Percentiles rank a stretch among this genome's conserved stretches.
These are phyloP conservation scores for Callocephalon fimbriatum DNA, from an alignment of 2,113 vertebrate genomes.

Conservation along the genomic window DNA sequence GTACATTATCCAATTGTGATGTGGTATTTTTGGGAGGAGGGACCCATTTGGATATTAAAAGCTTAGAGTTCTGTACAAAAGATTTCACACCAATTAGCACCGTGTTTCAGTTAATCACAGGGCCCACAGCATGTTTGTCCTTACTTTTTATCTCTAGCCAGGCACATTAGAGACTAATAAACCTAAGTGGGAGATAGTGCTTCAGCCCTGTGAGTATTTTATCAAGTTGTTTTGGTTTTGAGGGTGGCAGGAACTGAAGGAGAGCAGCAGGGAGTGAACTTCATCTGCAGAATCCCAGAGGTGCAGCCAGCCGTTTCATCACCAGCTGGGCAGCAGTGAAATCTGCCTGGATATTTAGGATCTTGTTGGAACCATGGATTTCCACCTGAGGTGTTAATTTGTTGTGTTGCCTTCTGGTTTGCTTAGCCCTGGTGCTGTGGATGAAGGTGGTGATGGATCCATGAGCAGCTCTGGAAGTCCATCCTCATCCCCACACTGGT, in stretches of 20 bases:
- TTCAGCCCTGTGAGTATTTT: neutral
- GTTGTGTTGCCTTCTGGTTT: neutral
- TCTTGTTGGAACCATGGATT: neutral
- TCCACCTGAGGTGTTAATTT: accelerated
- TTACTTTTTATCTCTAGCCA: neutral
- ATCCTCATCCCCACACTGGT: neutral
- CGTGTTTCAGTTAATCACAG: accelerated
- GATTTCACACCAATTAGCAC: neutral
- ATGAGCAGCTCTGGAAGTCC: accelerated
- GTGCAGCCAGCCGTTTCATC: neutral
- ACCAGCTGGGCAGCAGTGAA: accelerated
- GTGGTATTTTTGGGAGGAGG: neutral
- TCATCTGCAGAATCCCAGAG: neutral
- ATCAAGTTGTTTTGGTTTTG: accelerated
- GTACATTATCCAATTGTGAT: neutral
- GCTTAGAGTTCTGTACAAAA: neutral
- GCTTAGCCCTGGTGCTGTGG: accelerated
- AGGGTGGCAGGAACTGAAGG: neutral
- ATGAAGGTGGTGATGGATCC: neutral
- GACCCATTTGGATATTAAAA: neutral
- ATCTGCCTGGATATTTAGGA: neutral
- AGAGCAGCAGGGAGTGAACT: neutral
- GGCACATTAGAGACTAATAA: neutral
- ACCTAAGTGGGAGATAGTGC: accelerated
- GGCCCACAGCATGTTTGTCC: neutral